Conservation (phyloP, 2,113 vertebrate genomes). For the Trochalopteron elliotii region DNA sequence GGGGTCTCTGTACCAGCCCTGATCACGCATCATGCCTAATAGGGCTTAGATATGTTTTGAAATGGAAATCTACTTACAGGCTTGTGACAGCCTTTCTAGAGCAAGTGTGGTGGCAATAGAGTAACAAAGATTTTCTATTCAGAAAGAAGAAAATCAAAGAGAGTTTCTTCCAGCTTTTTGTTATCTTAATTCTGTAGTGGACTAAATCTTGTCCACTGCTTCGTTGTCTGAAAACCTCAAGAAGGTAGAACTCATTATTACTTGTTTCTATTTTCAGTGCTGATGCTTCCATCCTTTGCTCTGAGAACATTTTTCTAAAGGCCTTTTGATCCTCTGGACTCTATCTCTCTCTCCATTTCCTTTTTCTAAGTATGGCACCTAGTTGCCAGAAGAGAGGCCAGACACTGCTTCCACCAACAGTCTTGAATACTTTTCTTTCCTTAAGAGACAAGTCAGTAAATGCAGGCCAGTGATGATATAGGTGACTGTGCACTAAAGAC, state of each 20-base stretch:
- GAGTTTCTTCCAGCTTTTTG: background rate
- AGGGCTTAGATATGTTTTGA: background rate
- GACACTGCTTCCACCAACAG: background rate
- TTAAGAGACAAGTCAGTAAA: background rate
- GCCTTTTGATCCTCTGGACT: background rate
- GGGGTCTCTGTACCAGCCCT: background rate
- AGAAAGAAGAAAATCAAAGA: background rate
- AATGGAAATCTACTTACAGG: background rate
- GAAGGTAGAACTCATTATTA: background rate
- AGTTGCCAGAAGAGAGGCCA: background rate
- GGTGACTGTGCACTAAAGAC: background rate
- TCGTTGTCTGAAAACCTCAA: background rate
- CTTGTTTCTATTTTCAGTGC: background rate
- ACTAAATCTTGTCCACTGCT: background rate
- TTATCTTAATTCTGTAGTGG: background rate
- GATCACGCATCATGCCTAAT: background rate
- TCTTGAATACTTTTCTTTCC: background rate
- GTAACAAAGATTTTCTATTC: background rate
- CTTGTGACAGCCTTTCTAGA: background rate
- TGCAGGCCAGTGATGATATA: background rate
- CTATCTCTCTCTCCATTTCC: fast-evolving
- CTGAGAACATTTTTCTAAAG: background rate
- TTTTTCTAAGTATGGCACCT: background rate
- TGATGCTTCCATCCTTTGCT: background rate
- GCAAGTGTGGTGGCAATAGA: background rate